Evolutionary conservation across 2,113 vertebrate genomes (phyloP).

Genomic region (Camarhynchus parvulus): DNA sequence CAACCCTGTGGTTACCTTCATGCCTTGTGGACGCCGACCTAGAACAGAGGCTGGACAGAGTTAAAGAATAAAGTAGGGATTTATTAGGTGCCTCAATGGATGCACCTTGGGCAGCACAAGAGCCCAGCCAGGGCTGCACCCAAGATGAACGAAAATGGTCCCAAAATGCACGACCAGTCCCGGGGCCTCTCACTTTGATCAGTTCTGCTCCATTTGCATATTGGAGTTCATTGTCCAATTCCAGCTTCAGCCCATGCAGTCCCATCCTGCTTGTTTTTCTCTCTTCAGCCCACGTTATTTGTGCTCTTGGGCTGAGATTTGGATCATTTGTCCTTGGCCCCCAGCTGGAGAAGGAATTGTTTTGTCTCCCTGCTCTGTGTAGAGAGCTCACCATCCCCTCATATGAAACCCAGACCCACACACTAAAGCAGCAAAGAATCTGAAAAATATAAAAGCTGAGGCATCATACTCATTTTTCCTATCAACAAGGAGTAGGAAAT

Average conservation of each 20-base stretch:
- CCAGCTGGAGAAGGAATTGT: not conserved
- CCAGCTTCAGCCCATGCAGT: not conserved
- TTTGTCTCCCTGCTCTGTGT: not conserved
- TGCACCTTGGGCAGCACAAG: not conserved
- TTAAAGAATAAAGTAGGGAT: not conserved
- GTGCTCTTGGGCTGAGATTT: not conserved
- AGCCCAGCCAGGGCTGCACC: not conserved
- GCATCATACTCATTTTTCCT: not conserved
- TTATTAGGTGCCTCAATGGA: not conserved
- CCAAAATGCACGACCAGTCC: fast-evolving
- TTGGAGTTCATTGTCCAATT: fast-evolving
- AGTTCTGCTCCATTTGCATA: not conserved
- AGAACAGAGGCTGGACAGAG: fast-evolving
- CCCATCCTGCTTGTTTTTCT: not conserved
- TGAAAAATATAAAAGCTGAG: not conserved
- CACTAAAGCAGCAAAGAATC: not conserved
- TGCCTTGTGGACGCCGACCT: not conserved
- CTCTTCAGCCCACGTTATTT: not conserved
- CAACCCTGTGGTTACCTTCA: not conserved
- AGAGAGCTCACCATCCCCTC: fast-evolving
- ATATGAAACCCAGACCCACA: fast-evolving
- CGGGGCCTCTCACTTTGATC: fast-evolving
- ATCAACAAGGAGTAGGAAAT: not conserved
- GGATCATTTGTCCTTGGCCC: not conserved
- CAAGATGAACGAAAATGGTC: not conserved